Percentiles rank a stretch among this genome's conserved stretches.
Conservation (phyloP, 2,797 vertebrate species). For the Melanotaenia nigrans region DNA sequence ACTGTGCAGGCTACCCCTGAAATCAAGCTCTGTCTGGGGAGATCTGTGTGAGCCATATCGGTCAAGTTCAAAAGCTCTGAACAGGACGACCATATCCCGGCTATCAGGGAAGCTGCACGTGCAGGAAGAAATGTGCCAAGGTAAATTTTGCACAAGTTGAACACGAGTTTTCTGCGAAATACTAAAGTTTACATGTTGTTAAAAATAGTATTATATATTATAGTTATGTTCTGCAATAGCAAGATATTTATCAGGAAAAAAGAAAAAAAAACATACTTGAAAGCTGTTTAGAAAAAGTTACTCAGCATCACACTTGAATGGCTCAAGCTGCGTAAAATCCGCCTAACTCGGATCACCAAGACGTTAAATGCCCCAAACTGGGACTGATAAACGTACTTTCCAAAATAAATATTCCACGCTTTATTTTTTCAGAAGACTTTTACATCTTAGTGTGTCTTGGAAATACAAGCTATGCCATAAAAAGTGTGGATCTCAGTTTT, state of each 20-base stretch:
- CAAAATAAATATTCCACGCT: background rate
- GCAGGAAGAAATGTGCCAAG: conserved; percentile 17
- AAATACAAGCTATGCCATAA: too few relatives aligned
- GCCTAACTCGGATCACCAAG: conserved; percentile 13
- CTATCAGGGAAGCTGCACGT: conserved; percentile 15
- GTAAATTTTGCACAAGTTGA: conserved; percentile 7
- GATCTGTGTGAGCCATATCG: conserved; percentile 5
- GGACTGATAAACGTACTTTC: conserved; percentile 30
- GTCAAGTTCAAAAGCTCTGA: conserved; percentile 44
- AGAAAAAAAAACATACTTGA: background rate
- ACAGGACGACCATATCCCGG: background rate
- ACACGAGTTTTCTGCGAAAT: conserved; percentile 7
- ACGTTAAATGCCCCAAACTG: conserved; percentile 1
- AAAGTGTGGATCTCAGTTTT: background rate
- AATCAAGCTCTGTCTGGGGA: conserved; percentile 8
- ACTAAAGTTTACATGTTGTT: background rate
- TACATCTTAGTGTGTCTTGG: background rate
- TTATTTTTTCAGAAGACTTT: background rate
- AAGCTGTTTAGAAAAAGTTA: background rate
- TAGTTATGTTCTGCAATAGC: background rate
- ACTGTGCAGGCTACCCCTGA: background rate
- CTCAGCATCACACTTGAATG: conserved; percentile 6
- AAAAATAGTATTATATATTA: background rate
- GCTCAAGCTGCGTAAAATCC: conserved; percentile 1
- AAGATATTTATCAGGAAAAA: background rate